Evolutionary conservation across 2,797 vertebrate genomes (phyloP), one percentile per base, ranked within the genome.

Genomic region (Hemibagrus guttatus): DNA sequence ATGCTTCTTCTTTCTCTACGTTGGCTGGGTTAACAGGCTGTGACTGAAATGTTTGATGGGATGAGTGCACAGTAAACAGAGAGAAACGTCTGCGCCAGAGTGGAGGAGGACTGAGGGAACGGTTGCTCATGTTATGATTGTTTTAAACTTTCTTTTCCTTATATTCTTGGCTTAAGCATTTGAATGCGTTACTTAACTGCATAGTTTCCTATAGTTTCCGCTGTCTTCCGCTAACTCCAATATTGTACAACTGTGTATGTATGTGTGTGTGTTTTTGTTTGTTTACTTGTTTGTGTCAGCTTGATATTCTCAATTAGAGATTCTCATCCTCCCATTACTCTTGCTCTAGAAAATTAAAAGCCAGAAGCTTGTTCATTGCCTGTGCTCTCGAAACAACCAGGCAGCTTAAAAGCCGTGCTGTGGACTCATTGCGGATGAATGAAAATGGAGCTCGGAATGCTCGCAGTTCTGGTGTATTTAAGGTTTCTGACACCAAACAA

Each of bases 21-120:
- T 84, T 76, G 88, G 56, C 89, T 89, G 78, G 83, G 83, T 88
- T 92, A 92, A 90, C 87, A 91, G 84, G 66, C 52, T 80, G 64
- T 84, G 85, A 84, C 86, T 84, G 85, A 72, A 72, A 85, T 79
- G n/a, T 86, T 90, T 90, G 81, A 91, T 90, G 90, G 88, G 76
- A 88, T 90, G 84, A 86, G 87, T 92, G 89, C 75, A 86, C 86
- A 79, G 54, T 83, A 92, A 90, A 91, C 90, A 63, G 69, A 87
- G 86, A 85, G 85, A 88, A 72, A 64, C 2, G 31, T 74, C 31
- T 87, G 84, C 63, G 12, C 26, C 14, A 21, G 42, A 42, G 52
- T 66, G 28, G 16, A 66, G 28, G 52, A 83, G 71, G 39, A 82
- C 21, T 21, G 31, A 23, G 42, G 12, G 16, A 81, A 71, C 2